Percentiles rank a stretch among this genome's conserved stretches.
phyloP scores from a whole-genome alignment of 1,140 invertebrate species.

The Drosophila ironensis region DNA sequence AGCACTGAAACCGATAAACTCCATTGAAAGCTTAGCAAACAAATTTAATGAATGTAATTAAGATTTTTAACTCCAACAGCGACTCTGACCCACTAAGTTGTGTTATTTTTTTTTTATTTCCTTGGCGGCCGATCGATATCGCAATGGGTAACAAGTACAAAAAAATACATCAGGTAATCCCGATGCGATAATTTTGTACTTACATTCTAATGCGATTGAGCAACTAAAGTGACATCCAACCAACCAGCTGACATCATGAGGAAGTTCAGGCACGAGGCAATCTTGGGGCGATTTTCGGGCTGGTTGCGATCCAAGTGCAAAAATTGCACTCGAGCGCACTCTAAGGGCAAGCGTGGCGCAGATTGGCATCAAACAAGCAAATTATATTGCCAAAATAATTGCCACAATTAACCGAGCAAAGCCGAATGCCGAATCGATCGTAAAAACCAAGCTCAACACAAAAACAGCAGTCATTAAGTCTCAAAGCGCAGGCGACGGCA shows the following conservation, averaged over 20 bases:
- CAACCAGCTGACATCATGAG: conserved; percentile 33
- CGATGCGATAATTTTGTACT: background rate
- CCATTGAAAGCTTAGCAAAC: conserved; percentile 24
- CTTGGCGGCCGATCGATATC: conserved; percentile 20
- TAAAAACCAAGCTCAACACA: conserved; percentile 10
- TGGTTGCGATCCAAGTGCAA: conserved; percentile 27
- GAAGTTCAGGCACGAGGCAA: conserved; percentile 49
- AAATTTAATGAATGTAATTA: conserved; percentile 58
- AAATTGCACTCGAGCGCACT: conserved; percentile 24
- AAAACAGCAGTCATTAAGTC: conserved; percentile 32
- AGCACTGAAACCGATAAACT: conserved; percentile 37
- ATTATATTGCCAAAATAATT: conserved; percentile 46
- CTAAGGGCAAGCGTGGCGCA: conserved; percentile 13
- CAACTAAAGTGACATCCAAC: conserved; percentile 26
- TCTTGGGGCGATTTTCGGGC: conserved; percentile 41
- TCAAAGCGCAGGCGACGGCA: conserved; percentile 1
- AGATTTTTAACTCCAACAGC: conserved; percentile 11
- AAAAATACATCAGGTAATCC: background rate
- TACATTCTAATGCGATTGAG: background rate
- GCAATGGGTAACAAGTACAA: no score
- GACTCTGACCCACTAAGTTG: conserved; percentile 37
- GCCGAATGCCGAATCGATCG: conserved; percentile 28
- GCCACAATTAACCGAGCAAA: conserved; percentile 38
- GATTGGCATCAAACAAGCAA: conserved; percentile 34
- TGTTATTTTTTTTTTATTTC: conserved; percentile 1